Percentiles rank a stretch among this genome's conserved stretches.
These are phyloP conservation scores for Cydia fagiglandana DNA, from an alignment of 1,140 invertebrate species.

Conservation along the genomic window DNA sequence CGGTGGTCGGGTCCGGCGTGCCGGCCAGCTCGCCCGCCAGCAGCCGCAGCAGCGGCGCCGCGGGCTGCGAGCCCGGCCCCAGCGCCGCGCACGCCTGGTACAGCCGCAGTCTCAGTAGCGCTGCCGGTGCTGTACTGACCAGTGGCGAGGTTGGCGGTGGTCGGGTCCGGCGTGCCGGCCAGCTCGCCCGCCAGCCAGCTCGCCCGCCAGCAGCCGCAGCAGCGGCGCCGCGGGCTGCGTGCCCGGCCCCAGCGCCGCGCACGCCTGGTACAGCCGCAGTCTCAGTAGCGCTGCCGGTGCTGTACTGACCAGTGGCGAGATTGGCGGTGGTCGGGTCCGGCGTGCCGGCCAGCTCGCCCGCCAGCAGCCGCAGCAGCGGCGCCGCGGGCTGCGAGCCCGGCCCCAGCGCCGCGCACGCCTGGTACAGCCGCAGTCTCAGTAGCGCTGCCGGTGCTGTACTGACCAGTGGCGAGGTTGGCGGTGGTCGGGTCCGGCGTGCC, in stretches of 20 bases:
- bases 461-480: conserved; percentile 90
- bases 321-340: conserved; percentile 97
- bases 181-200: too few species aligned
- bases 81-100: conserved; percentile 94
- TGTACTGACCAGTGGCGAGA: conserved; percentile 83
- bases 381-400: conserved; percentile 91
- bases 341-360: conserved; percentile 95
- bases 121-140: conserved; percentile 86
- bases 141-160: conserved; percentile 93
- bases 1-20: conserved; percentile 95
- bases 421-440: conserved; percentile 94
- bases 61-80: conserved; percentile 89
- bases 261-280: conserved; percentile 93
- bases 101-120: conserved; percentile 93
- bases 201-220: conserved; percentile 96
- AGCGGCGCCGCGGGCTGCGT: conserved; percentile 92
- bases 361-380: conserved; percentile 94
- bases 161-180: conserved; percentile 92
- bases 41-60: conserved; percentile 93
- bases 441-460: conserved; percentile 90
- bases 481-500: conserved; percentile 93
- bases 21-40: conserved; percentile 97
- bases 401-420: conserved; percentile 91
- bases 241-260: conserved; percentile 89
- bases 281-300: conserved; percentile 95